Conservation (phyloP, 2,888 invertebrate species). For the Acholoe squamosa region DNA sequence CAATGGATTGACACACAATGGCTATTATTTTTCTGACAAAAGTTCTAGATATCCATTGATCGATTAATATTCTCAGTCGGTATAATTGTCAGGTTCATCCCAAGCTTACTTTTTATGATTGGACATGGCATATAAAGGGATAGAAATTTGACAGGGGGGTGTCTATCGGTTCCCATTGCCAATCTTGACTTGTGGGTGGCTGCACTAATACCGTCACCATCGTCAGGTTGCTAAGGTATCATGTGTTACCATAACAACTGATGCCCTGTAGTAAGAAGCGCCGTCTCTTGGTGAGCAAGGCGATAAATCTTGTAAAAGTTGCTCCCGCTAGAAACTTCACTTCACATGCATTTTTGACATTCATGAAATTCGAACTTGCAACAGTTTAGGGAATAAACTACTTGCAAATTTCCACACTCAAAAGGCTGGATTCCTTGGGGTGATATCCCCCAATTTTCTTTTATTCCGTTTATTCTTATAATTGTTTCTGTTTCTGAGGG, state of each 20-base stretch:
- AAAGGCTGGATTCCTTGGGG: neutral
- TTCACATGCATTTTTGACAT: constrained; percentile 45
- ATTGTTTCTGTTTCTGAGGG: neutral
- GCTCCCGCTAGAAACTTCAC: constrained; percentile 30
- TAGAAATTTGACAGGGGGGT: constrained; percentile 34
- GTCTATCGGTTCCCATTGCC: constrained; percentile 54
- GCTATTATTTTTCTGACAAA: too few species aligned
- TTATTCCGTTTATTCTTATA: neutral
- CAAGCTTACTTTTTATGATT: too few species aligned
- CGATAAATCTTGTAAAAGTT: neutral
- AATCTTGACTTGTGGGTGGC: constrained; percentile 56
- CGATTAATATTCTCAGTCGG: too few species aligned
- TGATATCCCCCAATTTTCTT: neutral
- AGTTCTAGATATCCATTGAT: too few species aligned
- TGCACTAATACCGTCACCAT: neutral
- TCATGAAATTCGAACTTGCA: constrained; percentile 18
- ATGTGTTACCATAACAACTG: constrained; percentile 14
- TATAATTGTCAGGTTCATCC: too few species aligned
- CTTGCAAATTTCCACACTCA: constrained; percentile 37
- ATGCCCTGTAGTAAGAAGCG: neutral
- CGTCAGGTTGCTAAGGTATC: constrained; percentile 5
- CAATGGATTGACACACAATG: too few species aligned
- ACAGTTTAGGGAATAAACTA: neutral
- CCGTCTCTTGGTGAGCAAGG: neutral
- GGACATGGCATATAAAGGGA: constrained; percentile 41